Evolutionary conservation across 2,797 vertebrate genomes (phyloP).

Genomic region (Phaenicophaeus curvirostris): DNA sequence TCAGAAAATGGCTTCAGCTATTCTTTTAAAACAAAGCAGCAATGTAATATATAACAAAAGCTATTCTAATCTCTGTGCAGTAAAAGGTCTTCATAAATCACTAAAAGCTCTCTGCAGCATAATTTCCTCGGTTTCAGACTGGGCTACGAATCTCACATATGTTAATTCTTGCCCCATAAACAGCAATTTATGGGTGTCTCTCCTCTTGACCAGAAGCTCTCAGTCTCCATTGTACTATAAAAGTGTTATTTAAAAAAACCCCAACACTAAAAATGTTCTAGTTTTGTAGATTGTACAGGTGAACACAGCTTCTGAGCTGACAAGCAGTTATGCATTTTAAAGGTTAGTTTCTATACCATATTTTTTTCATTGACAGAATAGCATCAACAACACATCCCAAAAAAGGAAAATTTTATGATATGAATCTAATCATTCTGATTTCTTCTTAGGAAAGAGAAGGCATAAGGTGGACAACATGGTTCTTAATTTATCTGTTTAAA

Average conservation of each 20-base stretch:
- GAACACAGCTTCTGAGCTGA: not conserved
- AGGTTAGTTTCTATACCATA: not conserved
- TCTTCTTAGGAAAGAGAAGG: not conserved
- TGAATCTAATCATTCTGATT: not conserved
- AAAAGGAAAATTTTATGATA: not conserved
- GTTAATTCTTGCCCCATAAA: not conserved
- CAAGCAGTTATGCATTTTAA: not conserved
- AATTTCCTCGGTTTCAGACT: not conserved
- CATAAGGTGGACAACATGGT: not conserved
- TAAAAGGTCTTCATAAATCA: constrained; percentile 23
- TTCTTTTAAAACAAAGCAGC: constrained; percentile 42
- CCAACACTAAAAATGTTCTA: not conserved
- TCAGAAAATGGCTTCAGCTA: constrained; percentile 30
- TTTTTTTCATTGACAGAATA: not conserved
- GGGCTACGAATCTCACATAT: not conserved
- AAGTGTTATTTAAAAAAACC: not conserved
- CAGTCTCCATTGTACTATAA: not conserved
- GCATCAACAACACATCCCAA: not conserved
- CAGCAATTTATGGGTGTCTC: not conserved
- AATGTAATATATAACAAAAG: constrained; percentile 29
- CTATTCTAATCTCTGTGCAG: not conserved
- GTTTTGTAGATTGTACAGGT: not conserved
- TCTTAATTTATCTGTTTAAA: not conserved
- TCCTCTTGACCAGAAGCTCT: not conserved
- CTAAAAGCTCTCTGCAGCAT: not conserved